A percentile compares a stretch with the other conserved stretches of the same genome.
These are phyloP conservation scores for Vulpes ferrilata DNA, from an alignment of 2,113 vertebrate species.

Conservation along the genomic window DNA sequence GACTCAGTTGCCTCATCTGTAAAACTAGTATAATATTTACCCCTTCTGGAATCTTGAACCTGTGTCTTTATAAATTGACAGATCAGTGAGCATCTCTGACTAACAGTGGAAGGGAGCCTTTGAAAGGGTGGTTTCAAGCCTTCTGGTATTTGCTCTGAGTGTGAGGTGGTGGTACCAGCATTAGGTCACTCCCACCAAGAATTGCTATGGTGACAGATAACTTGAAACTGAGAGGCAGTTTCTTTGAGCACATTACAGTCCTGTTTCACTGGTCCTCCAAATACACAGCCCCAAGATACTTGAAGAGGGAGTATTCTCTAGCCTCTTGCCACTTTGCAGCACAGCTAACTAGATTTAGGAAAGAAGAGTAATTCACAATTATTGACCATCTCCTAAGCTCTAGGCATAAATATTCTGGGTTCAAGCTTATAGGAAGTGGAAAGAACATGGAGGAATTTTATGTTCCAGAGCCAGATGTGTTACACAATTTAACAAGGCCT, in stretches of 20 bases:
- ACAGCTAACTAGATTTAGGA: background rate
- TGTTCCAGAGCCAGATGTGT: background rate
- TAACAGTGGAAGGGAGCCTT: background rate
- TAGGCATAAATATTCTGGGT: background rate
- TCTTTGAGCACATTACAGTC: background rate
- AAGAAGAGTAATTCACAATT: background rate
- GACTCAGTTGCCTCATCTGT: background rate
- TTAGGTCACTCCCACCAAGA: background rate
- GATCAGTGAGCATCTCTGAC: background rate
- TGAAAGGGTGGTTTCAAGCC: background rate
- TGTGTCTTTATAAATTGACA: background rate
- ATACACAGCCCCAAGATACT: background rate
- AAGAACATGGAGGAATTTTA: background rate
- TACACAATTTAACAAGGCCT: background rate
- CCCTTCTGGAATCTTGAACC: background rate
- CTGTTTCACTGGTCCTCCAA: background rate
- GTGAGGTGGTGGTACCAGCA: background rate
- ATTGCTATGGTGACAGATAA: background rate
- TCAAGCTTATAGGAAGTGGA: background rate
- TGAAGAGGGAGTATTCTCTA: background rate
- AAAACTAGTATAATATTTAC: conserved; percentile 35
- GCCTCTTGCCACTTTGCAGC: background rate
- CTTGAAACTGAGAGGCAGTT: conserved; percentile 26
- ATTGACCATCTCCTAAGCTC: background rate
- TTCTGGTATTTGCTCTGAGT: background rate